A percentile compares a stretch with the other conserved stretches of the same genome.
These are phyloP conservation scores for Gryon sp. DNA, from an alignment of 1,140 invertebrate species.

Conservation along the genomic window DNA sequence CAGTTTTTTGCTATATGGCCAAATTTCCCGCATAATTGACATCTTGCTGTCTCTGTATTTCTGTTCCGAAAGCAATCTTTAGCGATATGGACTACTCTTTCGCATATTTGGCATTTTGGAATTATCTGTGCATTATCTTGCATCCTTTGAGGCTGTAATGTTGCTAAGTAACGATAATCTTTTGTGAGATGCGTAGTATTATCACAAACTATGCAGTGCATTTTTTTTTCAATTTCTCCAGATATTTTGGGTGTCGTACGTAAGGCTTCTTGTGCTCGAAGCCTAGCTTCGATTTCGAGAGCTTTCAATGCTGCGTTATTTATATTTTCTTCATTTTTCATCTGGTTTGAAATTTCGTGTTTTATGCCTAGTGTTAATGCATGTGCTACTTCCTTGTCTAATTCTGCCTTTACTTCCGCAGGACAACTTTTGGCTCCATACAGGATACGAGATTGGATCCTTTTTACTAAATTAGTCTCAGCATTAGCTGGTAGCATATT, in stretches of 20 bases:
- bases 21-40: not conserved
- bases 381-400: not conserved
- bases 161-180: no score
- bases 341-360: not conserved
- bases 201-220: no score
- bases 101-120: not conserved
- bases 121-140: not conserved
- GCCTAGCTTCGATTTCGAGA: no score
- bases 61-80: not conserved
- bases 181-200: no score
- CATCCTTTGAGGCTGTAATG: no score
- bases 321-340: not conserved
- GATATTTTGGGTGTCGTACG: no score
- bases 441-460: not conserved
- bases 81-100: not conserved
- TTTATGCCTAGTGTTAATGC: not conserved
- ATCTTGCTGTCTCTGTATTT: no score
- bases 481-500: not conserved
- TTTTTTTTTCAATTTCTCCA: no score
- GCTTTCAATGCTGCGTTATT: not conserved
- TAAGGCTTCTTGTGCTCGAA: not conserved
- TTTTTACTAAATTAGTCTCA: not conserved
- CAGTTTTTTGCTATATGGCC: not conserved
- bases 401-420: not conserved
- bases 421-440: not conserved